Evolutionary conservation across 1,140 invertebrate genomes (phyloP).

Genomic region (Drosophila carrolli): DNA sequence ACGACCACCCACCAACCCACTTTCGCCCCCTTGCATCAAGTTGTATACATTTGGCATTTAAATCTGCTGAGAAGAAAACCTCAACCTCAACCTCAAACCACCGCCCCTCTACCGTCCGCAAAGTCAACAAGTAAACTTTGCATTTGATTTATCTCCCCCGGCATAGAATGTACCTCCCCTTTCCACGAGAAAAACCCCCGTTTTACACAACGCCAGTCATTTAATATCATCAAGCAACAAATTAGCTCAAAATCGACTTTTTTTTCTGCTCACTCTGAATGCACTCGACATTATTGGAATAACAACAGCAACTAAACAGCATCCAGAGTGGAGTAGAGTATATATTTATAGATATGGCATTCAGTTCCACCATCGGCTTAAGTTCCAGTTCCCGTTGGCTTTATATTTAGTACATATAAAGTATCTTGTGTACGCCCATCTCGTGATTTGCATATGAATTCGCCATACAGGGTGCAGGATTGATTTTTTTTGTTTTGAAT

Average conservation of each 20-base stretch:
- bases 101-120: slow-evolving; percentile 25
- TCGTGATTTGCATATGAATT: slow-evolving; percentile 21
- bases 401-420: slow-evolving; percentile 11
- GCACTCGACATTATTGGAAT: slow-evolving; percentile 29
- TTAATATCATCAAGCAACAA: slow-evolving; percentile 56
- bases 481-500: not conserved
- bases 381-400: slow-evolving; percentile 25
- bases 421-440: slow-evolving; percentile 23
- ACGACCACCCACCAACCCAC: not conserved
- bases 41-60: slow-evolving; percentile 52
- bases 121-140: slow-evolving; percentile 73
- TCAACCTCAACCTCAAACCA: slow-evolving; percentile 26
- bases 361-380: slow-evolving; percentile 17
- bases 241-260: slow-evolving; percentile 40
- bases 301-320: not conserved
- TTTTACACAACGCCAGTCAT: slow-evolving; percentile 22
- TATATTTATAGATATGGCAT: slow-evolving; percentile 27
- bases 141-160: slow-evolving; percentile 57
- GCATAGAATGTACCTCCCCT: slow-evolving; percentile 8
- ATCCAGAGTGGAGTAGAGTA: not conserved
- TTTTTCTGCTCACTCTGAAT: slow-evolving; percentile 2
- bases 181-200: not conserved
- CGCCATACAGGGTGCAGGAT: slow-evolving; percentile 18
- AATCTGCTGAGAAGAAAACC: slow-evolving; percentile 38
- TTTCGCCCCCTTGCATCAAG: slow-evolving; percentile 21